Evolutionary conservation across 2,888 invertebrate species (phyloP), one percentile per base, ranked within the genome.

Genomic region (Gastrophysa polygoni): DNA sequence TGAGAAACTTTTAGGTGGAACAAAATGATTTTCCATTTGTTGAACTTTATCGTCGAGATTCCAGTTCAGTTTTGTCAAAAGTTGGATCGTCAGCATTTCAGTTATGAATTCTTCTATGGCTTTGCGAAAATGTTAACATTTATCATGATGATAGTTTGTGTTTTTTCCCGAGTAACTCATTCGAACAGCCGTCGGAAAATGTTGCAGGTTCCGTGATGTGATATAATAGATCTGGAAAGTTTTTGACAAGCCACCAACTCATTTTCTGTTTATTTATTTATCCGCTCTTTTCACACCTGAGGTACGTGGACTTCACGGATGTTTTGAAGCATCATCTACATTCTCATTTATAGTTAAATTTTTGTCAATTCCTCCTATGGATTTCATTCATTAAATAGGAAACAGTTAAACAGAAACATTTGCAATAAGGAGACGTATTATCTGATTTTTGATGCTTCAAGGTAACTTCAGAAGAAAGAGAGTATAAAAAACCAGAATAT

Each of bases 11-110:
- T 8, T 10, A 2, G 14, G 38, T 14, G 14, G 38, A 38, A 38
- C 38, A 14, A 38, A 38, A 38, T 38, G 14, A 38, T 38, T 38
- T 38, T 38, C 38, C 38, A 14, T 38, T 38, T 38, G 38, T 38
- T 38, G 38, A n/a, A 38, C 38, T 38, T 38, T 38, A 38, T 38
- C 38, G 38, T 38, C 38, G 38, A 38, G 38, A 38, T 38, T 38
- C 6, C 38, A 38, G 38, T 38, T 38, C 6, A 38, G 38, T 8
- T 38, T 38, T 38, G 38, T n/a, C 38, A 11, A 14, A 38, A 38
- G 38, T 38, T 38, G 14, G 38, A 38, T 14, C 38, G 38, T 38
- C 38, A 4, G 10, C 38, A 14, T 38, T 38, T 14, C 1, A 4
- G 14, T 38, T 4, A 38, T 38, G 14, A 38, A 38, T 38, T 38